Evolutionary conservation across 2,888 invertebrate species (phyloP).

Genomic region (Diaprepes abbreviatus): DNA sequence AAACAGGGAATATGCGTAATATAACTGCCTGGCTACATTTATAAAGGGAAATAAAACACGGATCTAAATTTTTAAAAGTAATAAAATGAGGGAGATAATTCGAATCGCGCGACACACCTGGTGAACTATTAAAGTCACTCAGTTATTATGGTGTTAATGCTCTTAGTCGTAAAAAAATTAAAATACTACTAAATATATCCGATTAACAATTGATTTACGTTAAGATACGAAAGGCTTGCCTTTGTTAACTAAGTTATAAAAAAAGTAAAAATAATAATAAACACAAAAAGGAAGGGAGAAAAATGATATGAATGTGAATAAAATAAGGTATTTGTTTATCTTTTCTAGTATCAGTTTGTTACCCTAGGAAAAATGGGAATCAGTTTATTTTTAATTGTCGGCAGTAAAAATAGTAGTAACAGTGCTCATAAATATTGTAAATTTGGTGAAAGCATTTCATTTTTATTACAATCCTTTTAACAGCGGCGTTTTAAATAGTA

Average conservation of each 20-base stretch:
- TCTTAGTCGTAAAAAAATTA: conserved; percentile 40
- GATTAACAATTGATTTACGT: conserved; percentile 40
- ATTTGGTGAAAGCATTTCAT: no score
- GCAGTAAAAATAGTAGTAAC: no score
- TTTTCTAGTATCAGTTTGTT: no score
- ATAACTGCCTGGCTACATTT: conserved; percentile 43
- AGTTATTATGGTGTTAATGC: conserved; percentile 40
- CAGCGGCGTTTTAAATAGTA: no score
- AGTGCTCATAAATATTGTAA: no score
- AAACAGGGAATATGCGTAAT: conserved; percentile 43
- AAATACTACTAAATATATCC: conserved; percentile 40
- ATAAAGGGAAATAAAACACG: conserved; percentile 46
- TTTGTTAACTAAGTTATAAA: conserved; percentile 21
- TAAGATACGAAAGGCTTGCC: conserved; percentile 26
- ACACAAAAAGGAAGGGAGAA: conserved; percentile 12
- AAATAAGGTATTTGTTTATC: not conserved
- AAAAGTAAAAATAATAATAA: conserved; percentile 20
- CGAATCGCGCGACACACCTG: conserved; percentile 43
- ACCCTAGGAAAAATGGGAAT: no score
- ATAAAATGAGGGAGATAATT: conserved; percentile 47
- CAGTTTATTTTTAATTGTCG: no score
- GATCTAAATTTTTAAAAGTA: conserved; percentile 45
- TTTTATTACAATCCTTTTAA: no score
- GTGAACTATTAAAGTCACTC: conserved; percentile 43
- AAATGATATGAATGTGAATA: conserved; percentile 19